Evolutionary conservation across 2,113 vertebrate species (phyloP), one percentile per base, ranked within the genome.

Genomic region (Bubo blakistoni): DNA sequence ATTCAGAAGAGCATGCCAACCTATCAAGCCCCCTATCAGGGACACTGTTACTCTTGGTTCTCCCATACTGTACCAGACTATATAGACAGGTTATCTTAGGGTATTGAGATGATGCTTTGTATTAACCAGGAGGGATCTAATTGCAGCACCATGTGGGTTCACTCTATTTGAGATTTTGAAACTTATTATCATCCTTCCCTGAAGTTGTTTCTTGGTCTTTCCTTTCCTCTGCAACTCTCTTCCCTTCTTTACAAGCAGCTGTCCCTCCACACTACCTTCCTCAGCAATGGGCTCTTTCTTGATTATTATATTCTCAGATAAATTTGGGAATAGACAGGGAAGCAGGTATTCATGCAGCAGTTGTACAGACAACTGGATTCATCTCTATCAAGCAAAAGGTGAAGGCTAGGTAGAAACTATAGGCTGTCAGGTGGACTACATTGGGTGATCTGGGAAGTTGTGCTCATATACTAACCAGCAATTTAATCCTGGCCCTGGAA

Each of bases 361-460:
- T 16, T 79, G 16, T 59, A 72, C 11, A 32, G 79, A 88, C 6
- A 76, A 67, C 7, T 51, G 44, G 10, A 71, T 79, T 88, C 3
- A 71, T 42, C 42, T 72, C 52, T 80, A 59, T n/a, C 62, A 52
- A 78, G 30, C 30, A 51, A 54, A 79, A 58, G 8, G 22, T 27
- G 10, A 6, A 73, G 40, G 36, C 15, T 8, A 61, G 44, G 36
- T 5, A 79, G 44, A 77, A 49, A 61, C n/a, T 34, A 69, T 12
- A 42, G 62, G 42, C 74, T 76, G 47, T 19, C 71, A 81, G 36
- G 27, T 38, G 32, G 26, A 58, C 16, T 27, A 15, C 1, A 2
- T 3, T 0, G 0, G 12, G 19, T 82, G 38, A 95, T 69, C 36
- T 54, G 65, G 27, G 9, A 84, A 49, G 2, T 12, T 44, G 11